phyloP scores from a whole-genome alignment of 1,140 invertebrate species.

The Coelopa frigida region DNA sequence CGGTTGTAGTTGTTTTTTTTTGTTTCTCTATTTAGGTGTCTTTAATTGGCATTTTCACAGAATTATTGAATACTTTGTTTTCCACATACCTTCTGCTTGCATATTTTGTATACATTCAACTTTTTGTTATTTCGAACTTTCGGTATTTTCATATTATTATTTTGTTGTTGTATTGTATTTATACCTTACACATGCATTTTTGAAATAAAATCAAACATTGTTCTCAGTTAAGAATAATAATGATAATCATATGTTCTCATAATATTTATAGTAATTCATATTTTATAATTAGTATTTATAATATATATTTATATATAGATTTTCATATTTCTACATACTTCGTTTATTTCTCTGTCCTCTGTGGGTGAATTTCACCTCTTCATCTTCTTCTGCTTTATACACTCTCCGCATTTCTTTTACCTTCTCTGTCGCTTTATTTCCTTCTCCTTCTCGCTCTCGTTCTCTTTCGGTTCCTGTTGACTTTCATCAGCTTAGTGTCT shows the following conservation, averaged over 20 bases:
- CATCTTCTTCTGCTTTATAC: no score
- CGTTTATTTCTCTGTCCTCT: no score
- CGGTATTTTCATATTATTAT: no score
- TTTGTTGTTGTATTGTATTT: no score
- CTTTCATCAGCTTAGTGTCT: no score
- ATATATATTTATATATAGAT: constrained; percentile 12
- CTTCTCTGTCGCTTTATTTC: neutral
- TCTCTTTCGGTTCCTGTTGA: neutral
- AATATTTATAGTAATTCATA: constrained; percentile 10
- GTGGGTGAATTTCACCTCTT: no score
- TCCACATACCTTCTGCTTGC: neutral
- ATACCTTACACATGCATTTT: no score
- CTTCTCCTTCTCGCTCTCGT: neutral
- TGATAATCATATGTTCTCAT: neutral
- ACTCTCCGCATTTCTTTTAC: constrained; percentile 6
- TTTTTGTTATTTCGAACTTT: neutral
- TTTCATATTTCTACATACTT: no score
- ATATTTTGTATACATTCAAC: neutral
- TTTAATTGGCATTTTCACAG: constrained; percentile 4
- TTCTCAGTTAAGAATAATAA: constrained; percentile 5
- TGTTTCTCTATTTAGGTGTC: neutral
- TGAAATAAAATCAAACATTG: no score
- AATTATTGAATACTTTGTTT: constrained; percentile 4
- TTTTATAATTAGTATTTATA: constrained; percentile 13
- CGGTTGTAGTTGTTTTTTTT: neutral